Base-by-base conservation (phyloP, 2,113 vertebrate species). In the Agelaius tricolor region DNA sequence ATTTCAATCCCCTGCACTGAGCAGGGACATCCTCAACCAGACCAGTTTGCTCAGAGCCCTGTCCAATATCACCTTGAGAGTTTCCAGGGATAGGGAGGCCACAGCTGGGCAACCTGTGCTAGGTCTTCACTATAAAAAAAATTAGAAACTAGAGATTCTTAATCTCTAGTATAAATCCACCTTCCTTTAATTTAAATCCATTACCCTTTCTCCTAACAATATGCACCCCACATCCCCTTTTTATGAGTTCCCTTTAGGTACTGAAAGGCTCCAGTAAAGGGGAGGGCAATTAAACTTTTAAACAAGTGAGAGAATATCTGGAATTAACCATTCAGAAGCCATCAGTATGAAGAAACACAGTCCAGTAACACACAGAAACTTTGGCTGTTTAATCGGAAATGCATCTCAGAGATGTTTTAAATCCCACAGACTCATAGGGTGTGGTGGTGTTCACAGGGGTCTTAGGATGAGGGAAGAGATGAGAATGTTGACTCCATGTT, bases 331-430 rank as follows among this genome's bases (percentile, higher is more conserved):
- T 28, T 81, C 20, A 84, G 55, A 78, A 89, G 11, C 4, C 83
- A 31, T 13, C 13, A 9, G 10, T 9, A n/a, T 0, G 2, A 23
- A 30, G 20, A 30, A 81, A 84, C 1, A 2, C 15, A 27, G 6
- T 4, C 67, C 33, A 31, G 21, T 1, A 66, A 26, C 23, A 37
- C 15, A 3, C 0, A 74, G 11, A 54, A 11, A 22, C 18, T 54
- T 46, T 2, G 13, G 14, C 22, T 71, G 16, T 31, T 75, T 57
- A 52, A 23, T 0, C 16, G 24, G 33, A 77, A 92, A 75, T 9
- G 2, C 33, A 47, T 21, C 54, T 59, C 57, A n/a, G 54, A 63
- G 59, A 30, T 1, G 1, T 5, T 18, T 13, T 15, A 72, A 77
- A 88, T 4, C 43, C 65, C 49, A 49, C 43, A 80, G 71, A 30